Evolutionary conservation across 2,888 invertebrate species (phyloP).

Genomic region (Leistus spinibarbis): DNA sequence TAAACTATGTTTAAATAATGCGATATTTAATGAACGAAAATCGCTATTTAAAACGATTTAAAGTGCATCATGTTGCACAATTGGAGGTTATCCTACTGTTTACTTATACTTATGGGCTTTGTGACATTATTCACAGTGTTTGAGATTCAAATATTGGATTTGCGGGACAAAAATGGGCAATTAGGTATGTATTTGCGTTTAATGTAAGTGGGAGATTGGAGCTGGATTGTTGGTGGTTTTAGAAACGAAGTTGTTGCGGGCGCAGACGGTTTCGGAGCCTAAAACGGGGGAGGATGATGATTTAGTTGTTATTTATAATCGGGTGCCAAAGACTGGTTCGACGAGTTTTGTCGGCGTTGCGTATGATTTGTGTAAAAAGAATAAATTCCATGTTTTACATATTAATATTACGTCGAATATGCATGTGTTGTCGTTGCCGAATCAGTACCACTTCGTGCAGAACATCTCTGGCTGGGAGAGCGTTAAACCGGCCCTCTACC

Average conservation of each 20-base stretch:
- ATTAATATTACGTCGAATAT: conserved; percentile 95
- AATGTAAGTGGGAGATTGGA: not conserved
- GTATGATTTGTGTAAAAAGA: conserved; percentile 83
- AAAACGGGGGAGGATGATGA: conserved; percentile 54
- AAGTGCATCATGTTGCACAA: not conserved
- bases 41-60: not conserved
- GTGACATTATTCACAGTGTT: conserved; percentile 43
- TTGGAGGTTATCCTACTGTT: conserved; percentile 29
- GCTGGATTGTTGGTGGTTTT: conserved; percentile 43
- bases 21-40: not conserved
- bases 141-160: conserved; percentile 52
- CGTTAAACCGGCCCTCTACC: conserved; percentile 94
- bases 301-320: conserved; percentile 87
- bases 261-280: conserved; percentile 46
- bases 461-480: conserved; percentile 90
- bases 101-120: conserved; percentile 19
- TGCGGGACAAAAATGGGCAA: conserved; percentile 54
- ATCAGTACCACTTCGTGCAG: conserved; percentile 86
- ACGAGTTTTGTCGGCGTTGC: conserved; percentile 94
- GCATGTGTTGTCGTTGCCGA: conserved; percentile 91
- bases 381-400: conserved; percentile 85
- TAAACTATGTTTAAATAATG: not conserved
- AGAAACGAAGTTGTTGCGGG: conserved; percentile 52
- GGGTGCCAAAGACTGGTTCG: conserved; percentile 96
- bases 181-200: conserved; percentile 51